Conservation (phyloP, 2,113 vertebrate genomes). For the Pseudorhombus dupliciocellatus region DNA sequence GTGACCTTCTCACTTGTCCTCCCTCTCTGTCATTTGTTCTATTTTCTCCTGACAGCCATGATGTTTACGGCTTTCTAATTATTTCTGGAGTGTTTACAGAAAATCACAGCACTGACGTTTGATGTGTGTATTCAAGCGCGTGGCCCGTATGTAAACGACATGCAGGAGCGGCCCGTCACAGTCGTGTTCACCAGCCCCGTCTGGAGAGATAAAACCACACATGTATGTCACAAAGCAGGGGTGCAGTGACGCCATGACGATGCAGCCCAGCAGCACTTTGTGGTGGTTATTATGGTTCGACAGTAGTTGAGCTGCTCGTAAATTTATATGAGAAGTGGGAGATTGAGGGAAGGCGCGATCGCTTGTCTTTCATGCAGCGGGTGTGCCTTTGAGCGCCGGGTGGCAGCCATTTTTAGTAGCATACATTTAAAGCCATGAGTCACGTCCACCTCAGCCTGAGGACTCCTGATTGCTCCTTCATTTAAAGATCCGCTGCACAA, state of each 20-base stretch:
- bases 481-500: conserved; percentile 65
- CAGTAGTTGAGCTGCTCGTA: conserved; percentile 62
- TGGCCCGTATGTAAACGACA: conserved; percentile 1
- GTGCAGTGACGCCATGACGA: conserved; percentile 25
- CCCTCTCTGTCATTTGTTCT: conserved; percentile 66
- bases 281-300: conserved; percentile 48
- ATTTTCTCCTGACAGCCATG: conserved; percentile 52
- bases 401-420: conserved; percentile 68
- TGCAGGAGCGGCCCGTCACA: conserved; percentile 4
- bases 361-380: conserved; percentile 51
- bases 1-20: conserved; percentile 54
- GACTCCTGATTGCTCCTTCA: conserved; percentile 62
- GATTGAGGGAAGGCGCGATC: conserved; percentile 37
- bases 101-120: conserved; percentile 16
- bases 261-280: conserved; percentile 41
- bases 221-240: conserved; percentile 28
- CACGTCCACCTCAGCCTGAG: conserved; percentile 61
- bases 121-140: not conserved
- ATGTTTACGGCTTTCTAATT: conserved; percentile 51
- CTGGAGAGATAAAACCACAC: conserved; percentile 40
- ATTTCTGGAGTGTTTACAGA: conserved; percentile 38
- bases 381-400: conserved; percentile 59
- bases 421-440: conserved; percentile 73
- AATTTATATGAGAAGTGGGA: conserved; percentile 50
- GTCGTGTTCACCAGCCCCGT: conserved; percentile 22